A percentile compares a stretch with the other conserved stretches of the same genome.
Evolutionary conservation across 2,797 vertebrate genomes (phyloP).

Genomic region (Rhinophrynus dorsalis): DNA sequence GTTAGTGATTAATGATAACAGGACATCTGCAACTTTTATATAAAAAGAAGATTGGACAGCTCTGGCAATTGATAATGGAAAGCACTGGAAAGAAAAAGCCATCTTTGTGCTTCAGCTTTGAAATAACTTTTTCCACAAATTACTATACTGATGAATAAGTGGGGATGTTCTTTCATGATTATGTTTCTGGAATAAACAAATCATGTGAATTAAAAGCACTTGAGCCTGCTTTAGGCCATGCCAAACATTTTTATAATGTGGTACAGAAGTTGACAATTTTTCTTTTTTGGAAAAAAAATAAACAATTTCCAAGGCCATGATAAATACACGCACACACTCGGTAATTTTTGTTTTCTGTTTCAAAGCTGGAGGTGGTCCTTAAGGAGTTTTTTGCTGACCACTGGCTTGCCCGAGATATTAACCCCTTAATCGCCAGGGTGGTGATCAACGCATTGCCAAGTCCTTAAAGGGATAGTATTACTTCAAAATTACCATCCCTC

Average conservation of each 20-base stretch:
- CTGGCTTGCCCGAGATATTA: no score
- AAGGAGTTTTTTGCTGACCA: no score
- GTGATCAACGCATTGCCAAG: no score
- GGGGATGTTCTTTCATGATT: no score
- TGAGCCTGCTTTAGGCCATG: background rate
- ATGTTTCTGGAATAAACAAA: background rate
- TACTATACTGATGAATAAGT: slow-evolving; percentile 56
- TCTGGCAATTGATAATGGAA: slow-evolving; percentile 78
- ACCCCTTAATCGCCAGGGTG: no score
- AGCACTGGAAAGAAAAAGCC: slow-evolving; percentile 66
- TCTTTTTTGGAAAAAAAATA: background rate
- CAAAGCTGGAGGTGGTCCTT: no score
- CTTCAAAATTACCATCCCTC: no score
- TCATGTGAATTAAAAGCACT: background rate
- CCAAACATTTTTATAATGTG: background rate
- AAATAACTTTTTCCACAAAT: slow-evolving; percentile 65
- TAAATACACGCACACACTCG: no score
- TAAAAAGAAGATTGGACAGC: slow-evolving; percentile 71
- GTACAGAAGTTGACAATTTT: no score
- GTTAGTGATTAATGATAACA: slow-evolving; percentile 85
- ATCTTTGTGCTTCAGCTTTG: slow-evolving; percentile 57
- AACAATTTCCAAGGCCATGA: no score
- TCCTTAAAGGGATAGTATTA: no score
- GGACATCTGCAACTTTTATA: slow-evolving; percentile 87
- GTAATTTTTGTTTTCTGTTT: no score